These are phyloP conservation scores for Drosophila ficusphila DNA, from an alignment of 1,140 invertebrate species.

Conservation along the genomic window DNA sequence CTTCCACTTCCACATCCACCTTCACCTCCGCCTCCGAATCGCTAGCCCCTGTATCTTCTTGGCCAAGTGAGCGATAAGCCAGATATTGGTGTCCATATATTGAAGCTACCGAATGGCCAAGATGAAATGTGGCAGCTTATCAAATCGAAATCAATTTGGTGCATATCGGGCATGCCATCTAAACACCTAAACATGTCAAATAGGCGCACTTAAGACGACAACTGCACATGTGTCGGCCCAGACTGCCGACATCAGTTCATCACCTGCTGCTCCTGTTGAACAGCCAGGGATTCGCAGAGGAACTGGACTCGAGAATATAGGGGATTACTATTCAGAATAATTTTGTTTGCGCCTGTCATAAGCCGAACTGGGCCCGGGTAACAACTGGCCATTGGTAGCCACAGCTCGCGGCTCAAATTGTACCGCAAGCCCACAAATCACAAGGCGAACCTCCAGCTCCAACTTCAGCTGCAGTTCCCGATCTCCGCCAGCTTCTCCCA, in stretches of 20 bases:
- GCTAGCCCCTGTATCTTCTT: constrained; percentile 31
- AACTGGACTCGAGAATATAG: background rate
- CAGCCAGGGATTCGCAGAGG: constrained; percentile 10
- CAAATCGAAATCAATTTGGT: constrained; percentile 74
- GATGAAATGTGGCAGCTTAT: constrained; percentile 54
- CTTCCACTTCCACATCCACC: constrained; percentile 2
- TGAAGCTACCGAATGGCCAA: constrained; percentile 59
- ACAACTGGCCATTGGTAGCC: constrained; percentile 75
- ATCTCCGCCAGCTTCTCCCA: constrained; percentile 1
- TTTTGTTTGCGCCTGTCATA: constrained; percentile 82
- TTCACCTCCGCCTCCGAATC: constrained; percentile 3
- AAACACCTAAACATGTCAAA: constrained; percentile 79
- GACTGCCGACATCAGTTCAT: constrained; percentile 28
- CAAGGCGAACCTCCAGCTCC: constrained; percentile 51
- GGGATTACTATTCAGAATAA: constrained; percentile 65
- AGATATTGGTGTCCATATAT: constrained; percentile 47
- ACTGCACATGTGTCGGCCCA: constrained; percentile 49
- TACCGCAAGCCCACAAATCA: constrained; percentile 82
- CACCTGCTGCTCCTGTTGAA: constrained; percentile 29
- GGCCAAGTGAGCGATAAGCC: constrained; percentile 21
- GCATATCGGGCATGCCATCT: constrained; percentile 67
- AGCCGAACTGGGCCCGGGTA: constrained; percentile 49
- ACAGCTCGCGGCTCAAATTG: constrained; percentile 79
- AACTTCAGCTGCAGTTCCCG: constrained; percentile 34
- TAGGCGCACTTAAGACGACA: constrained; percentile 73